phyloP scores from a whole-genome alignment of 2,888 invertebrate genomes.

The Pycnomerus fuliginosus region DNA sequence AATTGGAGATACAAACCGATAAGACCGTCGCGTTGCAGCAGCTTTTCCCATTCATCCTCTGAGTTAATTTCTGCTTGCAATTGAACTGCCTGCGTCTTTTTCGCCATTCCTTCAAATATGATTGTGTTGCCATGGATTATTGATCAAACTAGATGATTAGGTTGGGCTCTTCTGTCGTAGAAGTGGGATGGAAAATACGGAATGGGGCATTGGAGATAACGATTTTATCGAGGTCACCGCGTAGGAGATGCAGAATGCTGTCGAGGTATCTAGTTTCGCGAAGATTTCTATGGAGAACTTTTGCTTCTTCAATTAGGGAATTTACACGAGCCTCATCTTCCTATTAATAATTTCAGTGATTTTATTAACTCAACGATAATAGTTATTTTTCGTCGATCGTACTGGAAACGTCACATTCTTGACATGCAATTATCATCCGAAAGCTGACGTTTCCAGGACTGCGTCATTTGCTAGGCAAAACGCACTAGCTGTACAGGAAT shows the following conservation, averaged over 20 bases:
- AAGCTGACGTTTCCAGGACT: no score
- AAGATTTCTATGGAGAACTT: constrained; percentile 54
- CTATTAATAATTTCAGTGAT: constrained; percentile 40
- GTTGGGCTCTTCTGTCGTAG: constrained; percentile 6
- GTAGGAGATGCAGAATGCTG: constrained; percentile 58
- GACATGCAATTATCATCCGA: no score
- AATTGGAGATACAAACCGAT: constrained; percentile 58
- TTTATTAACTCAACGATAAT: no score
- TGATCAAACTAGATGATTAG: constrained; percentile 23
- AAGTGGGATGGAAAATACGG: constrained; percentile 27
- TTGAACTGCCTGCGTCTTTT: constrained; percentile 75
- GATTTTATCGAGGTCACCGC: constrained; percentile 53
- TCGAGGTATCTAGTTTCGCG: constrained; percentile 57
- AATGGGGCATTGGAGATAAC: constrained; percentile 41
- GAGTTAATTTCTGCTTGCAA: constrained; percentile 77
- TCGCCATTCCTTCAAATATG: constrained; percentile 59
- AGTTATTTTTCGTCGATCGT: no score
- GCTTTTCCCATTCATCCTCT: constrained; percentile 84
- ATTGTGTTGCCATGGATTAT: constrained; percentile 8
- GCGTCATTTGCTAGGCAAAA: no score
- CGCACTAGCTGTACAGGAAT: no score
- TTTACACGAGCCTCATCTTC: constrained; percentile 40
- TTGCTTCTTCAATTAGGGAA: constrained; percentile 52
- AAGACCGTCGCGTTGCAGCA: constrained; percentile 73
- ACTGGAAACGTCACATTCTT: no score